Conservation (phyloP, 2,888 invertebrate species). For the Stramonita haemastoma region DNA sequence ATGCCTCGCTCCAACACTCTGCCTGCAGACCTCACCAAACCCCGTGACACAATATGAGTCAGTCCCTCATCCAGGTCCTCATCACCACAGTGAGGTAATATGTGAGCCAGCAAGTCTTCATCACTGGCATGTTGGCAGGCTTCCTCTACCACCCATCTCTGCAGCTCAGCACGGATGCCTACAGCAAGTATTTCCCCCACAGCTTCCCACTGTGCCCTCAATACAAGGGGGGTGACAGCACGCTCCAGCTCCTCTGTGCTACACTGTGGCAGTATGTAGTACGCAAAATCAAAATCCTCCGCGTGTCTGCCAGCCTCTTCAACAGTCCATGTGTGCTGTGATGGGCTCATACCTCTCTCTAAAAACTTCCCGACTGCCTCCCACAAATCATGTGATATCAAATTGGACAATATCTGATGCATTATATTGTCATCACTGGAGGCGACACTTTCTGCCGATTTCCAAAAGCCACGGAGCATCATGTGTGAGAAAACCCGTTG, state of each 20-base stretch:
- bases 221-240: neutral
- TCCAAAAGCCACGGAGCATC: constrained; percentile 4
- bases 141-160: constrained; percentile 15
- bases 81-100: neutral
- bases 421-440: neutral
- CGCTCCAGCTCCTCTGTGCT: neutral
- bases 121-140: neutral
- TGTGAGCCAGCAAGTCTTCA: neutral
- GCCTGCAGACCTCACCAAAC: neutral
- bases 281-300: neutral
- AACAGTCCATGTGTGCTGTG: neutral
- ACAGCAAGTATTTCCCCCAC: neutral
- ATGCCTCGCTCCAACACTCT: neutral
- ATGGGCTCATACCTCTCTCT: neutral
- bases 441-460: neutral
- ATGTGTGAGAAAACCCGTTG: neutral
- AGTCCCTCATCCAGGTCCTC: neutral
- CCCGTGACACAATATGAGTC: neutral
- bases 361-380: neutral
- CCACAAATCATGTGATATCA: neutral
- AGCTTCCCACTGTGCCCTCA: neutral
- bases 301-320: neutral
- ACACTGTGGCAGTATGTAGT: neutral
- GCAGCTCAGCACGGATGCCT: neutral
- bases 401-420: neutral